A percentile compares a stretch with the other conserved stretches of the same genome.
phyloP scores from a whole-genome alignment of 2,888 invertebrate genomes.

The Synanthedon tipuliformis region DNA sequence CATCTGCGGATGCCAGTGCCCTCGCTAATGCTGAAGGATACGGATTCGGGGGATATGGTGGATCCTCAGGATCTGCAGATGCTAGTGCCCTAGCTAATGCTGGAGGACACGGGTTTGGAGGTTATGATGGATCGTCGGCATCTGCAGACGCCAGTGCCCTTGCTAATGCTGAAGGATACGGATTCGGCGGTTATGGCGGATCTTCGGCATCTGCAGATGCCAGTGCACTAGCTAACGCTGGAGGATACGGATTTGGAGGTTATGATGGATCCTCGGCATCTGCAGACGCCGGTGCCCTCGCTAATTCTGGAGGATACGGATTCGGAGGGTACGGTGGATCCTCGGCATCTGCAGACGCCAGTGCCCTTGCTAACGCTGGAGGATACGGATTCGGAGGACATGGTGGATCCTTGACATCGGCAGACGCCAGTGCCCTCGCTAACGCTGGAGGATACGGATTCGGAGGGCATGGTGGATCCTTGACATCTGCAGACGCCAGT shows the following conservation, averaged over 20 bases:
- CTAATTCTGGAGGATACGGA: constrained; percentile 1
- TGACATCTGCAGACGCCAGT: constrained; percentile 3
- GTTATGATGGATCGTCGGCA: constrained; percentile 1
- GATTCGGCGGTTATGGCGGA: background rate
- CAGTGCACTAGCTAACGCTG: constrained; percentile 1
- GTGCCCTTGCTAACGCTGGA: constrained; percentile 5
- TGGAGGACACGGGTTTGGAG: constrained; percentile 1
- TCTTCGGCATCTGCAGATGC: constrained; percentile 4
- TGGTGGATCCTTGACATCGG: constrained; percentile 2
- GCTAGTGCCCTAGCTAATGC: constrained; percentile 2
- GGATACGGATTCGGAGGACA: constrained; percentile 2
- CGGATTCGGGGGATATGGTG: background rate
- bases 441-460: background rate
- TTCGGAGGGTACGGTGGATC: background rate
- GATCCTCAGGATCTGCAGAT: background rate
- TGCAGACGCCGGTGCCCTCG: background rate
- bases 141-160: background rate
- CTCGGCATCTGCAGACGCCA: constrained; percentile 1
- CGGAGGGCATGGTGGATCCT: background rate
- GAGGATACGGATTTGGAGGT: background rate
- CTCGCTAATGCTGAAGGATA: background rate
- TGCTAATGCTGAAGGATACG: background rate
- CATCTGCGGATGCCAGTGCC: constrained; percentile 7
- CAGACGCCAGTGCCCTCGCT: constrained; percentile 5
- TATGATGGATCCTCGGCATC: background rate